Evolutionary conservation across 2,797 vertebrate species (phyloP), one percentile per base, ranked within the genome.

Genomic region (Anguilla obscura): DNA sequence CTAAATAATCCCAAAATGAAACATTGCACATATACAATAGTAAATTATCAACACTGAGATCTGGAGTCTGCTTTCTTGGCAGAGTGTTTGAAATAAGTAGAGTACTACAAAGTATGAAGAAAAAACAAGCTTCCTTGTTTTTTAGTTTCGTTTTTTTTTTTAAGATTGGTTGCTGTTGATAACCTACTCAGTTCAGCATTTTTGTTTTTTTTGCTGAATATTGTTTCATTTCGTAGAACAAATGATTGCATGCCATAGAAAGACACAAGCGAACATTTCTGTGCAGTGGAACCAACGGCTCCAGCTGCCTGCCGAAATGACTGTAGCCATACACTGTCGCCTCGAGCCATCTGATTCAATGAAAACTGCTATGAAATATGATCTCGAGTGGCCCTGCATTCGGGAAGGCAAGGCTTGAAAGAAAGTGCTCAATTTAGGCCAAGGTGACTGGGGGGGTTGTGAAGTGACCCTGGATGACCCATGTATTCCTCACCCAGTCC

Each of bases 381-480:
- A 87, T 56, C 69, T 45, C 7, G 12, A 52, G 8, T 36, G 36
- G 9, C 21, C 85, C 58, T 86, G 52, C 21, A 16, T 45, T 30
- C 60, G 33, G 52, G 33, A 87, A 71, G 40, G 69, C n/a, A 36
- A 27, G 30, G n/a, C 30, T 69, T 69, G 36, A 86, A 45, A 58
- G 83, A 30, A 30, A 58, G 30, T 16, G 66, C 36, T 86, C 48
- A 45, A 45, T 76, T 54, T 58, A 79, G 50, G n/a, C 18, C 12
- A 76, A 87, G 86, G 33, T 87, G 30, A 87, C 33, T 24, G 48
- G 74, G 66, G 50, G 50, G 48, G 40, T 79, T 80, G 74, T 87
- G 48, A 54, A 58, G 9, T 87, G 86, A 80, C 86, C 86, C 74
- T 10, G 33, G 74, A 7, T 83, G 79, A 83, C 86, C 63, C 33